Base-by-base conservation (phyloP, 2,113 vertebrate genomes). In the Trichechus manatus region DNA sequence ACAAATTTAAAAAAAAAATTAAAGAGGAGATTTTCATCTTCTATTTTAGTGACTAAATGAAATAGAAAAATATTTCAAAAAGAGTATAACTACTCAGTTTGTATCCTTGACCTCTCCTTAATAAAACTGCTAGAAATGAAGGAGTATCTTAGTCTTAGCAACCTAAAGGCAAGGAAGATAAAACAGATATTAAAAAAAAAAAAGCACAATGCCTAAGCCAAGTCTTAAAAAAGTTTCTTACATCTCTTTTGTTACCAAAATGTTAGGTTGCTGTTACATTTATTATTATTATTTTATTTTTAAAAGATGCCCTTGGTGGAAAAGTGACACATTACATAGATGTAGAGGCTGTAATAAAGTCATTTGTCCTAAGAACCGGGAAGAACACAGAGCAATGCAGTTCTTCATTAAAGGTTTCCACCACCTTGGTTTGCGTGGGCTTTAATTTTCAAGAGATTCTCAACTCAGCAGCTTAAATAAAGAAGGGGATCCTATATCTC, bases 101-200 rank as follows among this genome's bases (percentile, higher is more conserved):
- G 56, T 61, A 85, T 75, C 61, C 19, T 59, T 87, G 13, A 47
- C 39, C 79, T 81, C 11, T 72, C n/a, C 36, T 36, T 92, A 39
- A 31, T 39, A 44, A 86, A 81, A 96, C 5, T 82, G 14, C 85
- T 89, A 89, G 59, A 94, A 87, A 79, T 59, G 53, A 89, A 91
- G 63, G 83, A 86, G 10, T 81, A 77, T 72, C 74, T 94, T 86
- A 89, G 13, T 15, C 53, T 47, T 47, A 47, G 50, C 66, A 94
- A 89, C 42, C 59, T 78, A 86, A 59, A 87, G 31, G 42, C 31
- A 90, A 33, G 29, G 6, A 42, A 77, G 11, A 59, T 39, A 74
- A 91, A 82, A 83, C 53, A 88, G 27, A 70, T 56, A 4, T 22
- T 75, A 78, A 39, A 56, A 81, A 72, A 94, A 53, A 47, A 47